Conservation (phyloP, 35 echinoderm and acorn worm species). For the Heliocidaris erythrogramma region DNA sequence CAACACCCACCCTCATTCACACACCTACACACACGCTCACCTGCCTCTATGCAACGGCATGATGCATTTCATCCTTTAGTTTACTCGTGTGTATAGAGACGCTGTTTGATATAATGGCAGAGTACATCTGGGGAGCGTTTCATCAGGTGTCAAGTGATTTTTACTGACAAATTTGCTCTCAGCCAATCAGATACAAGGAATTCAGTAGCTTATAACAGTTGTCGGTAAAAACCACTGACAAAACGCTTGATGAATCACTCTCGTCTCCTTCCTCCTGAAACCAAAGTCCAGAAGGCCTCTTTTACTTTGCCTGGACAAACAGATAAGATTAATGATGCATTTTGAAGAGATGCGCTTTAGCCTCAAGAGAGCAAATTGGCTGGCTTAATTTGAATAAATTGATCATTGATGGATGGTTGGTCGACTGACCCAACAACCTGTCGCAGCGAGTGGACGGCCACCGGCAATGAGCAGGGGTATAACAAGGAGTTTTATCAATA, state of each 20-base stretch:
- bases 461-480: neutral
- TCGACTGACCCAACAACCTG: neutral
- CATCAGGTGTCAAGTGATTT: no score
- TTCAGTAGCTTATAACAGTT: no score
- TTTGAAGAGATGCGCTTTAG: neutral
- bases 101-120: no score
- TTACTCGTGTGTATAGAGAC: neutral
- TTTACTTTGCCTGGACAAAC: constrained; percentile 1
- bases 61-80: no score
- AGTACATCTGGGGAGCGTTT: no score
- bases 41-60: neutral
- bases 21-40: neutral
- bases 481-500: neutral
- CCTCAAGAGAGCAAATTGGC: neutral
- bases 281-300: neutral
- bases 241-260: no score
- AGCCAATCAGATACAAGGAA: no score
- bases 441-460: neutral
- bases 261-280: no score
- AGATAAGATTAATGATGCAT: neutral
- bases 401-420: neutral
- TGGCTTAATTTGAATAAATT: constrained; percentile 19
- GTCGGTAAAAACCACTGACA: no score
- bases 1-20: neutral
- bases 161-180: no score